phyloP scores from a whole-genome alignment of 2,888 invertebrate genomes.

The Elysia crispata region DNA sequence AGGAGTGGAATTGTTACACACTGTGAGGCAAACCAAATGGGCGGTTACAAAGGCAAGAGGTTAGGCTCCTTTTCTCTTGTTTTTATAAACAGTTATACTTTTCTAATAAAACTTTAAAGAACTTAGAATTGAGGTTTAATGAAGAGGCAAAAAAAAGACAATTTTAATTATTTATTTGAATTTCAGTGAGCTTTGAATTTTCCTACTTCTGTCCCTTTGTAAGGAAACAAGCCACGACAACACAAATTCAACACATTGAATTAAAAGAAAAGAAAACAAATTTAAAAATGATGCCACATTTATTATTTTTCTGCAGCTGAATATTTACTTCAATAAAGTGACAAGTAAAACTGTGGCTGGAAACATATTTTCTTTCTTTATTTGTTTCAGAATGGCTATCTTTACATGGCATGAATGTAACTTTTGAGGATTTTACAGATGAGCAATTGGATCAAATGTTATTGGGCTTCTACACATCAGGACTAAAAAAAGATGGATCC shows the following conservation, averaged over 20 bases:
- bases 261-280: too few species aligned
- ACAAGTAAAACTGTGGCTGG: not conserved
- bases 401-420: slow-evolving; percentile 42
- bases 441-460: slow-evolving; percentile 42
- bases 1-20: slow-evolving; percentile 37
- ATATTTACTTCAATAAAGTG: not conserved
- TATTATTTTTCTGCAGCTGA: not conserved
- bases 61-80: slow-evolving; percentile 3
- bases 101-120: not conserved
- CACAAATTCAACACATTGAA: too few species aligned
- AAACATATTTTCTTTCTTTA: slow-evolving; percentile 19
- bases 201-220: too few species aligned
- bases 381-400: slow-evolving; percentile 42
- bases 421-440: slow-evolving; percentile 45
- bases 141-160: too few species aligned
- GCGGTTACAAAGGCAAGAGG: slow-evolving; percentile 44
- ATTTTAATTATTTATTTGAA: too few species aligned
- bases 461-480: slow-evolving; percentile 44
- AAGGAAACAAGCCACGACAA: too few species aligned
- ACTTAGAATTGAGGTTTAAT: not conserved
- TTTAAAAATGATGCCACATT: too few species aligned
- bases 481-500: slow-evolving; percentile 46
- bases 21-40: slow-evolving; percentile 47
- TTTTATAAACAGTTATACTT: not conserved
- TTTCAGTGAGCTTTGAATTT: too few species aligned